A percentile compares a stretch with the other conserved stretches of the same genome.
phyloP scores from a whole-genome alignment of 2,797 vertebrate genomes.

The Diplodus sargus region DNA sequence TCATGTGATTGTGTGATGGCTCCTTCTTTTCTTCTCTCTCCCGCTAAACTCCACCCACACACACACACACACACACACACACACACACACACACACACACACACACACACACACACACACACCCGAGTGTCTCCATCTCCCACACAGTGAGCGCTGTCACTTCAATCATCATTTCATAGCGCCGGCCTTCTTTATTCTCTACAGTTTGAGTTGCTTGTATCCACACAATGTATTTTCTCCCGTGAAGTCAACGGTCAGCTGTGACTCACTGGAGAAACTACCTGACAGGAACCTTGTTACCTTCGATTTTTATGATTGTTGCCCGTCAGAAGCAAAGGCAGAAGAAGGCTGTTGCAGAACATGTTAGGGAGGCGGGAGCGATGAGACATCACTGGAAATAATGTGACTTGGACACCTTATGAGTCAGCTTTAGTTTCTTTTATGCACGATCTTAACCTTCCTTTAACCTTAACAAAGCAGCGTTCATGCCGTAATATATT shows the following conservation, averaged over 20 bases:
- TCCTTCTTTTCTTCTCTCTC: constrained; percentile 44
- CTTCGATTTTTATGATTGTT: constrained; percentile 3
- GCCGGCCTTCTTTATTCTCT: not conserved
- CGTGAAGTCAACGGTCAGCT: not conserved
- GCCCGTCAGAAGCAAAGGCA: not conserved
- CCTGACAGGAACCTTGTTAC: not conserved
- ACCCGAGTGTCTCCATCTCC: constrained; percentile 36
- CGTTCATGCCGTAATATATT: not conserved
- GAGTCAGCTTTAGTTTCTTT: not conserved
- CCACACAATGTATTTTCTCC: not conserved
- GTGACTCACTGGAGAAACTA: not conserved
- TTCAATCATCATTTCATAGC: constrained; percentile 41
- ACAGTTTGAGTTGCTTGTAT: not conserved
- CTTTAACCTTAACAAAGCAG: not conserved
- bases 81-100: constrained; percentile 20
- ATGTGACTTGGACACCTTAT: not conserved
- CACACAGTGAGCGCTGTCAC: constrained; percentile 48
- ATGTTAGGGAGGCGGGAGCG: not conserved
- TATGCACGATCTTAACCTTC: not conserved
- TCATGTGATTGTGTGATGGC: constrained; percentile 68
- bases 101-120: constrained; percentile 16
- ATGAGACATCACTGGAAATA: not conserved
- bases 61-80: constrained; percentile 16
- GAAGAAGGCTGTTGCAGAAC: constrained; percentile 4
- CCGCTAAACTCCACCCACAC: constrained; percentile 20